Percentiles rank a stretch among this genome's conserved stretches.
Evolutionary conservation across 2,113 vertebrate species (phyloP).

Genomic region (Odocoileus virginianus): DNA sequence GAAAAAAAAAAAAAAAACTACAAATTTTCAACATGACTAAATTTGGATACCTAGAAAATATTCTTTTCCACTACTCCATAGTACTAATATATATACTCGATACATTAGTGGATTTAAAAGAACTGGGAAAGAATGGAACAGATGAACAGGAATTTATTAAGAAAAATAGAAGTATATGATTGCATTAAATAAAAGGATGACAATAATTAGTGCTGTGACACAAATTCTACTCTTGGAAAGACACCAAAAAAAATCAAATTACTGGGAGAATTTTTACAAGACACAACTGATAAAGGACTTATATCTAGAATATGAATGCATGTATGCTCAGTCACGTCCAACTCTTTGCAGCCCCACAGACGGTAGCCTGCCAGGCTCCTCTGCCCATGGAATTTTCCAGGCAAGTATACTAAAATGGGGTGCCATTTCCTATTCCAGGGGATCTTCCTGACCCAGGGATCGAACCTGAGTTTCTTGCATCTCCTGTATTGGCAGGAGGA

Average conservation of each 20-base stretch:
- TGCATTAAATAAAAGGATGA: background rate
- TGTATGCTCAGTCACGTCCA: background rate
- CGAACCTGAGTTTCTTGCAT: background rate
- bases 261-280: background rate
- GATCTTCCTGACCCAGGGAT: background rate
- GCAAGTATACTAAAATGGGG: background rate
- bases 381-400: background rate
- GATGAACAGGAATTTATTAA: background rate
- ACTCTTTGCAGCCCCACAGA: background rate
- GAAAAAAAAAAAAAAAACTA: background rate
- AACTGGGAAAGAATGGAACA: background rate
- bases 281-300: background rate
- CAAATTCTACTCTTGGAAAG: background rate
- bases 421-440: background rate
- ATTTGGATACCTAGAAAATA: background rate
- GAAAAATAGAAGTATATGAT: background rate
- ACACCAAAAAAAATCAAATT: background rate
- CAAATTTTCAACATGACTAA: background rate
- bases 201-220: background rate
- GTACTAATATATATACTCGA: background rate
- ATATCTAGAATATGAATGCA: background rate
- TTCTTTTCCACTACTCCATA: background rate
- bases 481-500: background rate
- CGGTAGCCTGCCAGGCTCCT: background rate
- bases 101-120: background rate